Evolutionary conservation across 1,140 invertebrate species (phyloP).

Genomic region (Megathymus violae): DNA sequence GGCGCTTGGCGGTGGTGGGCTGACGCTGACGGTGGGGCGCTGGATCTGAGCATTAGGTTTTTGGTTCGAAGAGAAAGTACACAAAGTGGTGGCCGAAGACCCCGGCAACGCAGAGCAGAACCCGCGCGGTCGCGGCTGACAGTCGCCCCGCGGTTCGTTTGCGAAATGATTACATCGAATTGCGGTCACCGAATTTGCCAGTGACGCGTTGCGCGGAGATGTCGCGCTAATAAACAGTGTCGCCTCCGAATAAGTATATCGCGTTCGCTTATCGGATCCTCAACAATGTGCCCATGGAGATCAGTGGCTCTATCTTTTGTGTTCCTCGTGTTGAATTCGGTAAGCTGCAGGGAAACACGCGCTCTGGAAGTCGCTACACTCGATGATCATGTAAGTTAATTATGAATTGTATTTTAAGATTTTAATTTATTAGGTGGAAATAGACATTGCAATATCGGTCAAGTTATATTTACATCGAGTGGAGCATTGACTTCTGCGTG

Average conservation of each 20-base stretch:
- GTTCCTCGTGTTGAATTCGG: constrained; percentile 51
- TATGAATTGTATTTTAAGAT: constrained; percentile 35
- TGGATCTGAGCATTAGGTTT: constrained; percentile 57
- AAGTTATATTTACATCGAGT: constrained; percentile 41
- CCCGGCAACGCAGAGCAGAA: constrained; percentile 59
- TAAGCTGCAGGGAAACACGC: constrained; percentile 56
- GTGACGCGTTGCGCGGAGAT: constrained; percentile 70
- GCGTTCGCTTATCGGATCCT: constrained; percentile 45
- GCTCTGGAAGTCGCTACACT: constrained; percentile 49
- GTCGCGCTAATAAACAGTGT: constrained; percentile 75
- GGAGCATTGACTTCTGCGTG: constrained; percentile 65
- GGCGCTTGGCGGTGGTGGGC: constrained; percentile 36
- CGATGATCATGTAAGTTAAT: constrained; percentile 72
- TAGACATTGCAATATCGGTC: constrained; percentile 47
- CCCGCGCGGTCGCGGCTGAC: constrained; percentile 71
- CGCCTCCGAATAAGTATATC: constrained; percentile 47
- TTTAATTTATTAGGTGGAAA: constrained; percentile 14
- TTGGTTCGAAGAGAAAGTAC: constrained; percentile 75
- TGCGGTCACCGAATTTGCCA: constrained; percentile 59
- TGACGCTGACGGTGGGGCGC: constrained; percentile 59
- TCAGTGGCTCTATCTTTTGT: constrained; percentile 72
- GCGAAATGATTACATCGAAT: constrained; percentile 77
- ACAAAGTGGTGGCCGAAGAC: constrained; percentile 71
- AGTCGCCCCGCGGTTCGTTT: constrained; percentile 70
- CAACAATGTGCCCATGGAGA: constrained; percentile 79